Conservation (phyloP, 2,888 invertebrate species). For the Drosophila kuntzei region DNA sequence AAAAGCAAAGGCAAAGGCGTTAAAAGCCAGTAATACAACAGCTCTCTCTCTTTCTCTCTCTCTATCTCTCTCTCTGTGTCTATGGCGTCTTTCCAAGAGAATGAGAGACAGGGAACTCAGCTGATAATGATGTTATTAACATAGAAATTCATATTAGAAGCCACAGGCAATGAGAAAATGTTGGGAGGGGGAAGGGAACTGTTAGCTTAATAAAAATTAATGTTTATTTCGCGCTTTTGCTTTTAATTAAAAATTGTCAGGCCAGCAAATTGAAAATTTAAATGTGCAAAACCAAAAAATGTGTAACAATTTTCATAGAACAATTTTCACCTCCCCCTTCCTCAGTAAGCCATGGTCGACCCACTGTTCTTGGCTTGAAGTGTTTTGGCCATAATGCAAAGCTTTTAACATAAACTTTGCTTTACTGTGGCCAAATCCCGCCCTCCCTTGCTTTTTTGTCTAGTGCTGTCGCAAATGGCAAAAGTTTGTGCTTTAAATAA, state of each 20-base stretch:
- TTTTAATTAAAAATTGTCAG: conserved; percentile 76
- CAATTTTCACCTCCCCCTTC: no score
- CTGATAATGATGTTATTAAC: conserved; percentile 77
- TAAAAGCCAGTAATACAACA: no score
- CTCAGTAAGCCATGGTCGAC: no score
- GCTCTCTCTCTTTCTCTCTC: background rate
- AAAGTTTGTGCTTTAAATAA: conserved; percentile 77
- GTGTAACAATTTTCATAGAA: conserved; percentile 30
- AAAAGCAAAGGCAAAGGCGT: conserved; percentile 68
- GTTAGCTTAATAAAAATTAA: conserved; percentile 68
- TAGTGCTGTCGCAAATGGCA: conserved; percentile 64
- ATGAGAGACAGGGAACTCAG: background rate
- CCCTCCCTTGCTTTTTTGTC: conserved; percentile 36
- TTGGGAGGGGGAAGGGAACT: background rate
- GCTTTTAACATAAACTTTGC: conserved; percentile 70
- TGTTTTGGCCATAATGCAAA: conserved; percentile 72
- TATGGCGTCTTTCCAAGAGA: background rate
- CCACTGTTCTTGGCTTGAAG: conserved; percentile 42
- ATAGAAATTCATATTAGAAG: conserved; percentile 71
- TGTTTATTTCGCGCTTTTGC: conserved; percentile 69
- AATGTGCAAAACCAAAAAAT: conserved; percentile 61
- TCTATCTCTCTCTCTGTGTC: background rate
- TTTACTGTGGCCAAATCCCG: conserved; percentile 23
- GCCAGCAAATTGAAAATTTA: conserved; percentile 69
- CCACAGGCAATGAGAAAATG: conserved; percentile 35